Evolutionary conservation across 2,113 vertebrate genomes (phyloP).

Genomic region (Marmota flaviventris): DNA sequence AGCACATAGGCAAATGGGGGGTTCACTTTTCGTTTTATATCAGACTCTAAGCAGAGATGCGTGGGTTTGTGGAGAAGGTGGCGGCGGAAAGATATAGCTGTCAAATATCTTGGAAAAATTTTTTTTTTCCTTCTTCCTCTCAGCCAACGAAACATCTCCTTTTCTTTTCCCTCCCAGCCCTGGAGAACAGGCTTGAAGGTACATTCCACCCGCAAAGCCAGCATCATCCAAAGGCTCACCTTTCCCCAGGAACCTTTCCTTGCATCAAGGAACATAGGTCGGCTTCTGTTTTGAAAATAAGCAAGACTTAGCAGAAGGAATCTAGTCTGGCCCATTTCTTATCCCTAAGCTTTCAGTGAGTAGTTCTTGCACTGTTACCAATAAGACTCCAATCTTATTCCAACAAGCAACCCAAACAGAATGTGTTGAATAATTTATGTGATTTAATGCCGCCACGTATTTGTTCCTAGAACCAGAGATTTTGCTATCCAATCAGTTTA

Average conservation of each 20-base stretch:
- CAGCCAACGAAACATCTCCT: background rate
- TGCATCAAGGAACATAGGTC: background rate
- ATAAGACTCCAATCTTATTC: background rate
- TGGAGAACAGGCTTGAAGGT: conserved; percentile 28
- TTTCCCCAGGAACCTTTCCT: background rate
- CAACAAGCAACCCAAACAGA: background rate
- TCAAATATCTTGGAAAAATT: conserved; percentile 16
- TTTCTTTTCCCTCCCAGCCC: background rate
- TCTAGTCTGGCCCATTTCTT: background rate
- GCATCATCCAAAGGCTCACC: background rate
- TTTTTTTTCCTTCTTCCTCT: background rate
- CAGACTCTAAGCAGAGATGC: conserved; percentile 43
- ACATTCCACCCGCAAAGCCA: background rate
- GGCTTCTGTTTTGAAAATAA: background rate
- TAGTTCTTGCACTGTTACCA: background rate
- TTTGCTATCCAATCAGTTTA: background rate
- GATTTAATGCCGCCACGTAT: background rate
- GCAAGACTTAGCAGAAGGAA: background rate
- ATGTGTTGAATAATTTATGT: background rate
- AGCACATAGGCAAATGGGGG: background rate
- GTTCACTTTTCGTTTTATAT: conserved; percentile 2
- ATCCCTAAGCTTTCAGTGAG: background rate
- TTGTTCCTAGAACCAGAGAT: background rate
- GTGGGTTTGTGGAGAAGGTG: conserved; percentile 40
- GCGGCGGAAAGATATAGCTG: conserved; percentile 57